Percentiles rank a stretch among this genome's conserved stretches.
Evolutionary conservation across 2,888 invertebrate genomes (phyloP).

Genomic region (Heliconius ismenius): DNA sequence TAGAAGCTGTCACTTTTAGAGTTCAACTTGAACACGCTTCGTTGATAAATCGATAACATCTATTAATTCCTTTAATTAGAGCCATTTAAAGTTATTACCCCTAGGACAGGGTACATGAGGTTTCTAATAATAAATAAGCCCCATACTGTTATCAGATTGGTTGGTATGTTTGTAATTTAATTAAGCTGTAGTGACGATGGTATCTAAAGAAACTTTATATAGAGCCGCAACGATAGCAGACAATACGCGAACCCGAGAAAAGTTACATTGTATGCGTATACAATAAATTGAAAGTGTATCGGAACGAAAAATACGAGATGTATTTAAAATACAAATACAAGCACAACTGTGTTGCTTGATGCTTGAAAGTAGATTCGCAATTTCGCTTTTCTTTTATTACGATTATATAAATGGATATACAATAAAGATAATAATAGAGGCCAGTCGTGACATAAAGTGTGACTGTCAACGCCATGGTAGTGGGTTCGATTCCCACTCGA

Average conservation of each 20-base stretch:
- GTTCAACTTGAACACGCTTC: conserved; percentile 16
- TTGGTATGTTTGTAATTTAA: conserved; percentile 47
- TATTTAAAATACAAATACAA: not conserved
- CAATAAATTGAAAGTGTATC: conserved; percentile 26
- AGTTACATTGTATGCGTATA: conserved; percentile 41
- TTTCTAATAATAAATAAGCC: conserved; percentile 45
- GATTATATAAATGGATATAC: not conserved
- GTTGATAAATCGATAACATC: conserved; percentile 20
- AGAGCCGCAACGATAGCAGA: conserved; percentile 45
- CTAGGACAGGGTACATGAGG: conserved; percentile 35
- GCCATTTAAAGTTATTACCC: conserved; percentile 37
- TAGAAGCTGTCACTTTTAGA: conserved; percentile 10
- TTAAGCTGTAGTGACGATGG: conserved; percentile 48
- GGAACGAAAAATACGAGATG: not conserved
- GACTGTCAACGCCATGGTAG: no score
- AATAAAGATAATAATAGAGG: no score
- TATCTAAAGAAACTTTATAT: conserved; percentile 48
- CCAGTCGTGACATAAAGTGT: no score
- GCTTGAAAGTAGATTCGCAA: conserved; percentile 1
- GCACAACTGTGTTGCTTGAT: not conserved
- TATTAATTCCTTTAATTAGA: conserved; percentile 35
- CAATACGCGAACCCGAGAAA: conserved; percentile 43
- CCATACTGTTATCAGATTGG: conserved; percentile 40
- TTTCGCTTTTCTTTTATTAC: conserved; percentile 11
- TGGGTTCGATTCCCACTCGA: no score